Percentiles rank a stretch among this genome's conserved stretches.
Evolutionary conservation across 1,140 invertebrate genomes (phyloP).

Genomic region (Ganaspis sp.): DNA sequence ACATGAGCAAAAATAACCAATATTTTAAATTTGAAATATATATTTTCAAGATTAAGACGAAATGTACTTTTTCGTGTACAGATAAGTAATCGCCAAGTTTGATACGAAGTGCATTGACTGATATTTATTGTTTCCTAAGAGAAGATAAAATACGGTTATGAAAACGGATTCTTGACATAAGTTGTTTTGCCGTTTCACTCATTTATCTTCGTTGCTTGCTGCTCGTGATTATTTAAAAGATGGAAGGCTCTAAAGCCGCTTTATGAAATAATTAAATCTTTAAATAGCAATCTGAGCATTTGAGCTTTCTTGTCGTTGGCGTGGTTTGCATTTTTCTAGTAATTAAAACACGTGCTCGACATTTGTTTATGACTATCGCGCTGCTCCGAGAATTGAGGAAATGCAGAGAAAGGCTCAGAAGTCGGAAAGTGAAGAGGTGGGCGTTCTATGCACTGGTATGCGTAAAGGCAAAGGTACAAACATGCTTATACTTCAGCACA

Average conservation of each 20-base stretch:
- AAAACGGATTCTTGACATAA: constrained; percentile 23
- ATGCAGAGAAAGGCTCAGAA: constrained; percentile 44
- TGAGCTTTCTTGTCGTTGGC: background rate
- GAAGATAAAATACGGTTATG: constrained; percentile 21
- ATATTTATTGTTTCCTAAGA: constrained; percentile 19
- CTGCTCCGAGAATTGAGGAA: constrained; percentile 12
- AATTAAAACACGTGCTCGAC: constrained; percentile 20
- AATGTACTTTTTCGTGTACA: background rate
- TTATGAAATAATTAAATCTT: constrained; percentile 1
- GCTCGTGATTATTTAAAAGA: background rate
- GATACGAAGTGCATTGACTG: constrained; percentile 5
- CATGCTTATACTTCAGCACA: background rate
- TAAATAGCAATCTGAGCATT: background rate
- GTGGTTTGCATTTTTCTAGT: constrained; percentile 1
- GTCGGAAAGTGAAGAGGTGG: constrained; percentile 55
- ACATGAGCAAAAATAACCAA: no score
- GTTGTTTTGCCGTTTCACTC: constrained; percentile 20
- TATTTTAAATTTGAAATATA: no score
- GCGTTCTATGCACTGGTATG: constrained; percentile 39
- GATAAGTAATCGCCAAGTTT: background rate
- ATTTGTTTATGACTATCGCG: constrained; percentile 17
- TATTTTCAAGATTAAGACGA: no score
- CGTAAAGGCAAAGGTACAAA: constrained; percentile 8
- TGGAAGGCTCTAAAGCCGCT: background rate
- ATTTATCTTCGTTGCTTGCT: background rate